Evolutionary conservation across 2,888 invertebrate species (phyloP).

Genomic region (Dolichomitus sp.): DNA sequence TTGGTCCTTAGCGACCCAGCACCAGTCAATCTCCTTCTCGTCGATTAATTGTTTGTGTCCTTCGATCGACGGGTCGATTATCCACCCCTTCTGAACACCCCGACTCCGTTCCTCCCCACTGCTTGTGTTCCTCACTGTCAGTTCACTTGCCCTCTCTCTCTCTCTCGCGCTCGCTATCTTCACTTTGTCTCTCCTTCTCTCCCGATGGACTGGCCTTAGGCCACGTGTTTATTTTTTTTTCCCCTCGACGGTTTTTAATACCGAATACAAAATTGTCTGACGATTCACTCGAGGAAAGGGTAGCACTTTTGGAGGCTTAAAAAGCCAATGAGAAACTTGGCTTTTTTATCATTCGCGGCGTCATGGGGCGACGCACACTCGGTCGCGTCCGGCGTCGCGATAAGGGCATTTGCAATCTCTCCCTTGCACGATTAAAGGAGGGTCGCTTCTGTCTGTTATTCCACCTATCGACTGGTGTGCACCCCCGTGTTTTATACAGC

Average conservation of each 20-base stretch:
- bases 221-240: constrained; percentile 62
- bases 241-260: background rate
- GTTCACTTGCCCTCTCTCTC: background rate
- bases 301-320: background rate
- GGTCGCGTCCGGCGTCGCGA: constrained; percentile 45
- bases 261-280: constrained; percentile 1
- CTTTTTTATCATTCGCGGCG: background rate
- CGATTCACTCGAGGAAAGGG: background rate
- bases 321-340: background rate
- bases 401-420: constrained; percentile 57
- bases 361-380: constrained; percentile 45
- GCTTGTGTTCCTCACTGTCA: constrained; percentile 37
- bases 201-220: constrained; percentile 52
- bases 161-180: constrained; percentile 38
- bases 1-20: constrained; percentile 37
- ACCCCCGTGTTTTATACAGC: constrained; percentile 75
- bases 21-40: constrained; percentile 55
- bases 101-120: constrained; percentile 44
- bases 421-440: constrained; percentile 69
- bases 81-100: constrained; percentile 14
- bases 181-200: background rate
- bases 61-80: constrained; percentile 65
- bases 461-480: constrained; percentile 81
- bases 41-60: constrained; percentile 62
- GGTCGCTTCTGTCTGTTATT: constrained; percentile 76